These are phyloP conservation scores for Pseudomyrmex concolor DNA, from an alignment of 1,140 invertebrate species.

Conservation along the genomic window DNA sequence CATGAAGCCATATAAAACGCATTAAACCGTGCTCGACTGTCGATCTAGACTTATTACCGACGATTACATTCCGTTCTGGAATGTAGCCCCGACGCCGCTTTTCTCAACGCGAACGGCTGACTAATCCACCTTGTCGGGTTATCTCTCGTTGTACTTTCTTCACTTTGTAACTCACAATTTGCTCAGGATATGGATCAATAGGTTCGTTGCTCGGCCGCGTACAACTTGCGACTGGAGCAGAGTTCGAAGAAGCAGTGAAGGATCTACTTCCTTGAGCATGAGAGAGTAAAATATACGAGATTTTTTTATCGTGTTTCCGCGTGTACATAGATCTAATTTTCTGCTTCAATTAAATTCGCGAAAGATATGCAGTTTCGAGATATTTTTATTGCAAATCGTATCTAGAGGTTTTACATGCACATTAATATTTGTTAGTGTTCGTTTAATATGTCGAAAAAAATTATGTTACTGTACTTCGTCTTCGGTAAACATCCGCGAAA, in stretches of 20 bases:
- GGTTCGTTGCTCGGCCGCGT: background rate
- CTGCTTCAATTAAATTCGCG: background rate
- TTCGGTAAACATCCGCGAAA: background rate
- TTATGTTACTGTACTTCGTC: background rate
- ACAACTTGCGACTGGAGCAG: background rate
- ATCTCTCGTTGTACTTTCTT: constrained; percentile 25
- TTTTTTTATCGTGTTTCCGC: constrained; percentile 26
- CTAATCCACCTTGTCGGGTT: constrained; percentile 19
- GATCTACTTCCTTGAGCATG: background rate
- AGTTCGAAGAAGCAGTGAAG: constrained; percentile 22
- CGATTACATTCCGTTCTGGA: constrained; percentile 34
- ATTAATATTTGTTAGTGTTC: background rate
- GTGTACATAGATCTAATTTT: constrained; percentile 10
- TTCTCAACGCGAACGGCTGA: constrained; percentile 1
- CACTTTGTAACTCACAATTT: constrained; percentile 38
- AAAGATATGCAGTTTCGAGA: background rate
- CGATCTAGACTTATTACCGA: constrained; percentile 37
- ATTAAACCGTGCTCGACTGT: constrained; percentile 2
- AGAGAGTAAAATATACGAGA: background rate
- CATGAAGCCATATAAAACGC: constrained; percentile 28
- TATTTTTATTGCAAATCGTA: background rate
- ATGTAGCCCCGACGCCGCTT: constrained; percentile 24
- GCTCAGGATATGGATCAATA: constrained; percentile 37
- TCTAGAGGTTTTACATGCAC: background rate
- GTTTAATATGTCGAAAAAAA: background rate